Conservation (phyloP, 1,140 invertebrate genomes). For the Mizuhopecten yessoensis region DNA sequence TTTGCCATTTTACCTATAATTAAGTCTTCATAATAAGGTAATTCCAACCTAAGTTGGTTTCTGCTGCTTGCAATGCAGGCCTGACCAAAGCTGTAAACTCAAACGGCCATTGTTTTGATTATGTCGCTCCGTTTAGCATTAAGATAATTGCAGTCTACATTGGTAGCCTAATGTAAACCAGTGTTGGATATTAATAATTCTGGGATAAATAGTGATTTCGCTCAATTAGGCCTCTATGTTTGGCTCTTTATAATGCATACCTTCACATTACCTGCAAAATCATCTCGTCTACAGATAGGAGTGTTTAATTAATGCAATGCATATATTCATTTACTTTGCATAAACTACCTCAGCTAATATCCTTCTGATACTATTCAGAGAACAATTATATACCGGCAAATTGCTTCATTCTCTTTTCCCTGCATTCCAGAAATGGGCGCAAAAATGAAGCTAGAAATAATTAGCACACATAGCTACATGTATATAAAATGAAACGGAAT, state of each 20-base stretch:
- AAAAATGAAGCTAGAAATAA: neutral
- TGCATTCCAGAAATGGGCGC: slow-evolving; percentile 18
- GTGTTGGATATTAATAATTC: neutral
- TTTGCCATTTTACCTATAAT: neutral
- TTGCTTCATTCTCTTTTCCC: slow-evolving; percentile 6
- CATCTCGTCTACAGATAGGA: neutral
- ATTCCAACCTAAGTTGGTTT: neutral
- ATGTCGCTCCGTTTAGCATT: slow-evolving; percentile 24
- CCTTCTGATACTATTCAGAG: neutral
- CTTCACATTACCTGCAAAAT: neutral
- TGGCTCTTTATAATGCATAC: neutral
- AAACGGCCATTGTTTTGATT: slow-evolving; percentile 7
- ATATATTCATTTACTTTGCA: slow-evolving; percentile 27
- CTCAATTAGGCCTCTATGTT: neutral
- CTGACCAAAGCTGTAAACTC: neutral
- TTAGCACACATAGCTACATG: neutral
- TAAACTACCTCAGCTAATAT: neutral
- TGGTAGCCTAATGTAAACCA: neutral
- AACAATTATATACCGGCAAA: slow-evolving; percentile 26
- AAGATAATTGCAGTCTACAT: slow-evolving; percentile 4
- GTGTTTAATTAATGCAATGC: slow-evolving; percentile 16
- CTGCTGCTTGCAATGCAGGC: neutral
- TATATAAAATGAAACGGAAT: neutral
- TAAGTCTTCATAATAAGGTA: neutral
- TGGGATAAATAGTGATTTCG: neutral